phyloP scores from a whole-genome alignment of 2,113 vertebrate species.

The Potamarius usumacintae region DNA sequence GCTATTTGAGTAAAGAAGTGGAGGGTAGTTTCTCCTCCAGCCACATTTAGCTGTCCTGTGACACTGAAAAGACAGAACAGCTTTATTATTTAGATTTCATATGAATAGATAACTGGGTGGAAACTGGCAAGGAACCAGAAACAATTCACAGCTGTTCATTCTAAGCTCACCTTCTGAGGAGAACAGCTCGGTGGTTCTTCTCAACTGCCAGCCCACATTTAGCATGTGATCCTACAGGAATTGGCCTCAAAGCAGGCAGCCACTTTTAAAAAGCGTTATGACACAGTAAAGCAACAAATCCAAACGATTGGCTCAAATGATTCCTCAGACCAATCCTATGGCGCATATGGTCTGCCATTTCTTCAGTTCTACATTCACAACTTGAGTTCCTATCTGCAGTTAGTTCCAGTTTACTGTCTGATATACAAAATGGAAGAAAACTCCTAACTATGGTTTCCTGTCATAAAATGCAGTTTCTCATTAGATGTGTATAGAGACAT shows the following conservation, averaged over 20 bases:
- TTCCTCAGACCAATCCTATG: no score
- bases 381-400: neutral
- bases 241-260: neutral
- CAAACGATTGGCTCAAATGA: no score
- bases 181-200: neutral
- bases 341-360: neutral
- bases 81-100: neutral
- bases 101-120: neutral
- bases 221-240: neutral
- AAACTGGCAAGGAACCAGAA: neutral
- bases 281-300: no score
- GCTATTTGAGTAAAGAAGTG: neutral
- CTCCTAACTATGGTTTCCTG: neutral
- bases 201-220: neutral
- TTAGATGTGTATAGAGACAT: neutral
- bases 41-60: neutral
- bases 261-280: neutral
- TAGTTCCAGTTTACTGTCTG: neutral
- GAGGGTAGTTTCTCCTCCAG: neutral
- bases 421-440: neutral
- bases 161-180: neutral
- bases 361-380: neutral
- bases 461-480: neutral
- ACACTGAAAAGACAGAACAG: neutral
- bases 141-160: neutral